Base-by-base conservation (phyloP, 2,888 invertebrate genomes). In the Dexiosoma caninum region DNA sequence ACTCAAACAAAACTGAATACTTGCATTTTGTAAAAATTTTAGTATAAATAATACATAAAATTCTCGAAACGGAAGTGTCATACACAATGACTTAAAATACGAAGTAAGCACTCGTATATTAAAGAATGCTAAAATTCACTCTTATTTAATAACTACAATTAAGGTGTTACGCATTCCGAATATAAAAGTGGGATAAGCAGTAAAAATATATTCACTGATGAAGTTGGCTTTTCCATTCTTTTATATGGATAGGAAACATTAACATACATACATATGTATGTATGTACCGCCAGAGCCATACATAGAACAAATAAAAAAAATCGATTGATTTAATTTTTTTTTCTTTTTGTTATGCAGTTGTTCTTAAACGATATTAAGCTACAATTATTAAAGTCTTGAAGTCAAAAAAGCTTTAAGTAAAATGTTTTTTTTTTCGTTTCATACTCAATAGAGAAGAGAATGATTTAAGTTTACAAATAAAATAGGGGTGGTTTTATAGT, bases 261-360 rank as follows among this genome's bases (percentile, higher is more conserved):
- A n/a, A n/a, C n/a, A n/a, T n/a, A n/a, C n/a, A n/a, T n/a, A n/a
- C n/a, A n/a, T n/a, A n/a, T n/a, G n/a, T n/a, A n/a, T n/a, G n/a
- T n/a, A 74, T 72, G 72, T 72, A 78, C 78, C 78, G 72, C 44
- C 10, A 67, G 66, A 59, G 44, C 49, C 7, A 71, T 16, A 9
- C n/a, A 72, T 49, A 53, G 23, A 30, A 21, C 37, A 60, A 21
- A 49, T 14, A 42, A 70, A 12, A 40, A 16, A 69, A 62, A 60
- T 19, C 44, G 14, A 72, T 72, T 71, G 67, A 64, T 67, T 72
- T 67, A 44, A 30, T 55, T 14, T 66, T 30, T 49, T 37, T 21
- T 49, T 51, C 49, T 21, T 55, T 69, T 12, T 21, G 19, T n/a
- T 35, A 9, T 55, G n/a, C 27, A 42, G 30, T 16, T 51, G n/a